Percentiles rank a stretch among this genome's conserved stretches.
Conservation (phyloP, 2,888 invertebrate genomes). For the Heliconius aoede region DNA sequence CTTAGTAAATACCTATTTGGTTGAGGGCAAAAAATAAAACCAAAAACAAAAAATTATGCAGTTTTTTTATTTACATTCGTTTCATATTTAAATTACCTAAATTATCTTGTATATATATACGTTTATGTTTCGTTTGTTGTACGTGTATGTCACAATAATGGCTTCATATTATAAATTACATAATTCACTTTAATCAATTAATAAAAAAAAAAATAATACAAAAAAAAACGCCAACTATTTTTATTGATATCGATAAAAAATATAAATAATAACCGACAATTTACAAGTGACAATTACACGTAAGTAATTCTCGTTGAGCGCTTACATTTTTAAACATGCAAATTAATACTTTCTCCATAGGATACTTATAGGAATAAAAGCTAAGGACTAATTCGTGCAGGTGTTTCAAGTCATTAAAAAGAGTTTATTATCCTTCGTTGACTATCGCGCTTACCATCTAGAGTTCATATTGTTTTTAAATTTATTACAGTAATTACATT, state of each 20-base stretch:
- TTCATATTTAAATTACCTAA: neutral
- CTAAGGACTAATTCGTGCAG: slow-evolving; percentile 61
- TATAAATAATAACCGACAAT: slow-evolving; percentile 13
- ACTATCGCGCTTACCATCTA: slow-evolving; percentile 68
- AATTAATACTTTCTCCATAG: slow-evolving; percentile 49
- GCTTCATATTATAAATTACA: slow-evolving; percentile 3
- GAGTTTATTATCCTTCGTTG: slow-evolving; percentile 65
- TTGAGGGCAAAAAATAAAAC: neutral
- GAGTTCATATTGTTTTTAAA: slow-evolving; percentile 72
- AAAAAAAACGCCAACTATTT: neutral
- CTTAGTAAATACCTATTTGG: too few species aligned
- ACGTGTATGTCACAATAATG: neutral
- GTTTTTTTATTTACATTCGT: neutral
- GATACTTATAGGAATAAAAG: slow-evolving; percentile 40
- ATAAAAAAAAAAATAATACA: neutral
- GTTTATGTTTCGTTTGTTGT: too few species aligned
- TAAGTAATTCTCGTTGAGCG: slow-evolving; percentile 18
- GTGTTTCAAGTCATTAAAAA: slow-evolving; percentile 69
- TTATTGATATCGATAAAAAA: slow-evolving; percentile 15
- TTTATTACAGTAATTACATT: slow-evolving; percentile 74
- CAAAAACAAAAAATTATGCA: neutral
- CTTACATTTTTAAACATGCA: slow-evolving; percentile 20
- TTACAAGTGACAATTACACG: slow-evolving; percentile 22
- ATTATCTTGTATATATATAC: too few species aligned
- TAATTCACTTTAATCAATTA: neutral